Evolutionary conservation across 2,888 invertebrate species (phyloP), one percentile per base, ranked within the genome.

Genomic region (Thyatira batis): DNA sequence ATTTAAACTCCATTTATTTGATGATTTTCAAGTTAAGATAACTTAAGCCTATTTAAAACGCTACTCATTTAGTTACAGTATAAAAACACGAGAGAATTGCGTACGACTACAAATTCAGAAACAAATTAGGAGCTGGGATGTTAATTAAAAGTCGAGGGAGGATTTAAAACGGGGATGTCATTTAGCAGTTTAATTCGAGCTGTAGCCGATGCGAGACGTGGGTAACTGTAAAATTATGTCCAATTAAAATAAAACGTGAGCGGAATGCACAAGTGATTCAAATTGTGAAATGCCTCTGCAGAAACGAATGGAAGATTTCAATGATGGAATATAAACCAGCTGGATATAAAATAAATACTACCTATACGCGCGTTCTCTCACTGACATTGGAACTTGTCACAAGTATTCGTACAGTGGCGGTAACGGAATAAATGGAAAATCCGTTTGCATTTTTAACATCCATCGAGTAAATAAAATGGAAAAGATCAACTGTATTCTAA

Each of bases 51-150:
- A 17, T 17, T 11, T 39, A n/a, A 39, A 39, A 39, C 8, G 39
- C 39, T 8, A 39, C 6, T 17, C 17, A 39, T 46, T 5, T 45
- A 11, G 23, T n/a, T 45, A 46, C 25, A n/a, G 9, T 25, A 25
- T 50, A 46, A 60, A n/a, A 65, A 68, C 58, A 50, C 61, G 43
- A 46, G 50, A 51, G 49, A 45, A 51, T 30, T 51, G 52, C 30
- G 51, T 43, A 56, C 48, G 51, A 51, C 48, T 48, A 50, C 52
- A 57, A 58, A 63, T 53, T 57, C 39, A 56, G 52, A 51, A 55
- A 63, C 60, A 64, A 63, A 71, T 65, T 60, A 60, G 59, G 50
- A 52, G 69, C 21, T 49, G 55, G 45, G 45, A 33, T 25, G 50
- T 45, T 57, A 63, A 67, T 64, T 65, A 61, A 61, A 61, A 60